Evolutionary conservation across 30 jellyfish, hydroid and myxozoan genomes (phyloP).

Genomic region (Aurelia sp.): DNA sequence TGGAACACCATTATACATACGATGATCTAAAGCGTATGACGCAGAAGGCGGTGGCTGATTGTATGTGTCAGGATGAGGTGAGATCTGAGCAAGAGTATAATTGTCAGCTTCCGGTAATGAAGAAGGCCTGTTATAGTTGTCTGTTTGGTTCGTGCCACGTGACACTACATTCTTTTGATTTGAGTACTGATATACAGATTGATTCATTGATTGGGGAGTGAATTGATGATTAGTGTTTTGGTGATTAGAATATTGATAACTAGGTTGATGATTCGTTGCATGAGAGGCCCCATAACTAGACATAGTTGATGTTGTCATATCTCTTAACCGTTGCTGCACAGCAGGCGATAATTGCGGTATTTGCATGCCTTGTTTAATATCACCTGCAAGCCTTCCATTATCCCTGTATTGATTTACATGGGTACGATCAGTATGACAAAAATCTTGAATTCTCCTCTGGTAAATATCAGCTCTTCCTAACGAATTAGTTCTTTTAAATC

Average conservation of each 20-base stretch:
- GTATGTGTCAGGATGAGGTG: not conserved
- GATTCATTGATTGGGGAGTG: not conserved
- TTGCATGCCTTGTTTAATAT: slow-evolving; percentile 3
- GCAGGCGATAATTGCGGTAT: slow-evolving; percentile 59
- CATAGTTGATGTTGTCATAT: slow-evolving; percentile 15
- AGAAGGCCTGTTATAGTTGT: not conserved
- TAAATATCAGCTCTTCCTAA: slow-evolving; percentile 47
- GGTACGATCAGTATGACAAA: slow-evolving; percentile 18
- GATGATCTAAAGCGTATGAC: not conserved
- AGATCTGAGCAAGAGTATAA: not conserved
- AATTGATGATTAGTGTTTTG: not conserved
- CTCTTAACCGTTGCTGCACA: slow-evolving; percentile 40
- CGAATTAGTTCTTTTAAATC: slow-evolving; percentile 54
- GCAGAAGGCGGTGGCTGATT: not conserved
- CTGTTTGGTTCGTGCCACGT: not conserved
- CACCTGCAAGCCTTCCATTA: not conserved
- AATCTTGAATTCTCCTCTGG: slow-evolving; percentile 24
- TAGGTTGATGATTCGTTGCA: not conserved
- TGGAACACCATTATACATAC: slow-evolving; percentile 20
- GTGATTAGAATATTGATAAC: not conserved
- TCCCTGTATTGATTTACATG: slow-evolving; percentile 39
- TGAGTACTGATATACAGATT: not conserved
- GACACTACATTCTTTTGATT: not conserved
- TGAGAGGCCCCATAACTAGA: not conserved
- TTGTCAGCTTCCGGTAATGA: not conserved